phyloP scores from a whole-genome alignment of 2,113 vertebrate genomes.

The Pygoscelis antarcticus region DNA sequence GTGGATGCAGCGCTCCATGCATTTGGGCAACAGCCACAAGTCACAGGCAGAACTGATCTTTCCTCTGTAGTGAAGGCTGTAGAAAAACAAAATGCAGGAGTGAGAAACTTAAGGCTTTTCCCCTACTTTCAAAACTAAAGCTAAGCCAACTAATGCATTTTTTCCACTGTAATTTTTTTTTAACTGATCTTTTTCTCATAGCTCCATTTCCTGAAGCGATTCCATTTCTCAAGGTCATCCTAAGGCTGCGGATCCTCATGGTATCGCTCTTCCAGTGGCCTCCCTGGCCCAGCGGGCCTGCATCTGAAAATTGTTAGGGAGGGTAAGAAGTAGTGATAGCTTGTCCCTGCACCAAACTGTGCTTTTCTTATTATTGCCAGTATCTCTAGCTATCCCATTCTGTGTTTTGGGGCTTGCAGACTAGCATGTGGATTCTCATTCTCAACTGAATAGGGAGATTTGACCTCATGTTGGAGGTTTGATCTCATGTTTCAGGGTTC shows the following conservation, averaged over 20 bases:
- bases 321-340: neutral
- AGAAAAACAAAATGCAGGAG: neutral
- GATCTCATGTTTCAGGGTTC: neutral
- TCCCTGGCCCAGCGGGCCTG: neutral
- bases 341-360: neutral
- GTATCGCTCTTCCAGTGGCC: neutral
- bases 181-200: neutral
- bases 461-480: neutral
- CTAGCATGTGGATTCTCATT: neutral
- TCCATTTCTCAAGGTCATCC: conserved; percentile 14
- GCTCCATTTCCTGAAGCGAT: neutral
- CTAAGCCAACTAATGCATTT: conserved; percentile 18
- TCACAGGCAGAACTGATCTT: neutral
- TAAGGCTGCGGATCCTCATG: neutral
- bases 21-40: neutral
- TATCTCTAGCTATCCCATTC: neutral
- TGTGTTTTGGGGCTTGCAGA: neutral
- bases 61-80: neutral
- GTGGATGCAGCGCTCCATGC: neutral
- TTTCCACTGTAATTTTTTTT: neutral
- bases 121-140: neutral
- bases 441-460: neutral
- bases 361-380: neutral
- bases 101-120: neutral
- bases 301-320: neutral